Percentiles rank a stretch among this genome's conserved stretches.
Evolutionary conservation across 2,113 vertebrate species (phyloP).

Genomic region (Sinosuthora webbiana): DNA sequence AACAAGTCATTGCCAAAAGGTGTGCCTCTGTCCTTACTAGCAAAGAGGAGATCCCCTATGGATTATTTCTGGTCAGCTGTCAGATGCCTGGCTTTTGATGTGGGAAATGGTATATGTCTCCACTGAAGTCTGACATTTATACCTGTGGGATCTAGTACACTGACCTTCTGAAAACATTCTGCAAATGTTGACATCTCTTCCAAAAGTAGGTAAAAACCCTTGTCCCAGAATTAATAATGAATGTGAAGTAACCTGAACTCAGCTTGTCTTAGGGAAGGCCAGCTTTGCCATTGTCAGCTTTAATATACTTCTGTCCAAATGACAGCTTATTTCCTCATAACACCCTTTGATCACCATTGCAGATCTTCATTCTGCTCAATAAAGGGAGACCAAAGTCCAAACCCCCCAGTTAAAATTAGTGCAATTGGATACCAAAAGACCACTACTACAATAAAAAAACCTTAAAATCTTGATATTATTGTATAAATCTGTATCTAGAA

Average conservation of each 20-base stretch:
- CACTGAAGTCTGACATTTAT: conserved; percentile 52
- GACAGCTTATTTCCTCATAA: conserved; percentile 72
- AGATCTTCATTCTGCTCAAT: conserved; percentile 66
- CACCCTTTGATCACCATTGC: conserved; percentile 71
- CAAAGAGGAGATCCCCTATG: conserved; percentile 47
- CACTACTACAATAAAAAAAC: conserved; percentile 26
- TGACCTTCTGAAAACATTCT: conserved; percentile 65
- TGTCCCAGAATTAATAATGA: conserved; percentile 55
- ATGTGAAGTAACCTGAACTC: conserved; percentile 77
- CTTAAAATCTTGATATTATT: conserved; percentile 35
- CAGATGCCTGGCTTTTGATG: conserved; percentile 64
- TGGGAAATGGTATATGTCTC: conserved; percentile 43
- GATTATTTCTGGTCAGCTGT: conserved; percentile 65
- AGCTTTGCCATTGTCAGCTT: conserved; percentile 72
- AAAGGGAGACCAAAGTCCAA: conserved; percentile 55
- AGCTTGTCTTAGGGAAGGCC: conserved; percentile 71
- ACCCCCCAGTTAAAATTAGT: conserved; percentile 7
- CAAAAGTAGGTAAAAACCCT: conserved; percentile 62
- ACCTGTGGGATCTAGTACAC: conserved; percentile 52
- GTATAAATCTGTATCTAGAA: conserved; percentile 71
- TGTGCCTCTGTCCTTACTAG: conserved; percentile 41
- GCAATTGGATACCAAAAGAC: conserved; percentile 31
- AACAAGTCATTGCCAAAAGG: conserved; percentile 33
- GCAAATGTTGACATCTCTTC: conserved; percentile 72
- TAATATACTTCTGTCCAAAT: conserved; percentile 70